Evolutionary conservation across 2,797 vertebrate genomes (phyloP).

Genomic region (Rhinoraja longicauda): DNA sequence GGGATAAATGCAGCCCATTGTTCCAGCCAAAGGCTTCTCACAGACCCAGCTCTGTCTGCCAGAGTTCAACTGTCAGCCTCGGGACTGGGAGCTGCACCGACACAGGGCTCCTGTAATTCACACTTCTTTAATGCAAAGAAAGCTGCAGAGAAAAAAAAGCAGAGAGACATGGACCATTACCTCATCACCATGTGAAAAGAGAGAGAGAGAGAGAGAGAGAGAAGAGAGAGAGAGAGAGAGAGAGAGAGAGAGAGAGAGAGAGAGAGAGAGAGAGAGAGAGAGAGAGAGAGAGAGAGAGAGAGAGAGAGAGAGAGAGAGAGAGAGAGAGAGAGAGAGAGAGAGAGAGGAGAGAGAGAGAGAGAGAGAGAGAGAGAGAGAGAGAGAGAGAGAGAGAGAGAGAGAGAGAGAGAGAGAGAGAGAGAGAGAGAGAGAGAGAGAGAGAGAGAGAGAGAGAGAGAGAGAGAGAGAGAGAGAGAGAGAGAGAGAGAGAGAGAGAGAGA

Average conservation of each 20-base stretch:
- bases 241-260: neutral
- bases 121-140: neutral
- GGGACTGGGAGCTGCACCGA: slow-evolving; percentile 21
- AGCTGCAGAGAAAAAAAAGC: neutral
- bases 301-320: neutral
- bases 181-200: neutral
- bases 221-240: too few relatives aligned
- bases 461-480: neutral
- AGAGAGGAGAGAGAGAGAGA: neutral
- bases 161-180: neutral
- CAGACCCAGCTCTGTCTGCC: neutral
- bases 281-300: too few relatives aligned
- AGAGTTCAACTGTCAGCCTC: slow-evolving; percentile 23
- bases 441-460: neutral
- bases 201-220: neutral
- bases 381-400: neutral
- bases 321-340: neutral
- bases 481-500: too few relatives aligned
- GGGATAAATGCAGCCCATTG: slow-evolving; percentile 19
- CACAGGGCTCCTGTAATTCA: neutral
- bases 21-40: neutral
- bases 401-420: neutral
- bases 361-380: neutral
- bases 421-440: neutral
- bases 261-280: neutral